Conservation (phyloP, 2,797 vertebrate species). For the Micropoecilia bifurca region DNA sequence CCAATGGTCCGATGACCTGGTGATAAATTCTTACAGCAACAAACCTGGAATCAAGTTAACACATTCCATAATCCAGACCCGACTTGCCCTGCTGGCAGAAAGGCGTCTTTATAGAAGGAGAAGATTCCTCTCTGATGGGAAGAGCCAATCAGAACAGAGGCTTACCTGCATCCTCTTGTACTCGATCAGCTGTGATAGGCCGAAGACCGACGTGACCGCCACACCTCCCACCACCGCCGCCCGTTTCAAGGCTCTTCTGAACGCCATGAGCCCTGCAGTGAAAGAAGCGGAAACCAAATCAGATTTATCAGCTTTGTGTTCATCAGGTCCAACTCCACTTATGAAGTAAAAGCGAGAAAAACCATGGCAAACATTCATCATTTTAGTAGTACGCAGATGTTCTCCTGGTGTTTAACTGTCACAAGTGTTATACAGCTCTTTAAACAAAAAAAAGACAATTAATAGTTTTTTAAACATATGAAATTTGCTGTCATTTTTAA, state of each 20-base stretch:
- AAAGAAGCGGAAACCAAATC: background rate
- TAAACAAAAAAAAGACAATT: too few species aligned
- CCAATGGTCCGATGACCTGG: background rate
- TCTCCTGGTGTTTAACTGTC: background rate
- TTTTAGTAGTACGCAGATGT: background rate
- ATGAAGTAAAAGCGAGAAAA: background rate
- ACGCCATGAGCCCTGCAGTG: constrained; percentile 86
- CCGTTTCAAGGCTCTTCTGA: constrained; percentile 89
- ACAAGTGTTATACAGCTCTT: too few species aligned
- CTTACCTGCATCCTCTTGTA: constrained; percentile 88
- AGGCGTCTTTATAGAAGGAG: background rate
- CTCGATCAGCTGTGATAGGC: constrained; percentile 89
- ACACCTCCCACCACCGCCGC: constrained; percentile 89
- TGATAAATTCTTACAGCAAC: background rate
- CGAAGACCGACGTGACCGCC: constrained; percentile 85
- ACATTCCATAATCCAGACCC: constrained; percentile 71
- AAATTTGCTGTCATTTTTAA: too few species aligned
- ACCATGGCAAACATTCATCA: background rate
- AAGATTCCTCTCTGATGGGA: background rate
- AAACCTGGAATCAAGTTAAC: background rate
- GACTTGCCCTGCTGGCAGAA: constrained; percentile 39
- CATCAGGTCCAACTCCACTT: background rate
- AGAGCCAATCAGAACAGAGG: background rate
- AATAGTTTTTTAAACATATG: too few species aligned
- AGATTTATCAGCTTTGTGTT: background rate